Evolutionary conservation across 1,140 invertebrate genomes (phyloP).

Genomic region (Adoxophyes honmai): DNA sequence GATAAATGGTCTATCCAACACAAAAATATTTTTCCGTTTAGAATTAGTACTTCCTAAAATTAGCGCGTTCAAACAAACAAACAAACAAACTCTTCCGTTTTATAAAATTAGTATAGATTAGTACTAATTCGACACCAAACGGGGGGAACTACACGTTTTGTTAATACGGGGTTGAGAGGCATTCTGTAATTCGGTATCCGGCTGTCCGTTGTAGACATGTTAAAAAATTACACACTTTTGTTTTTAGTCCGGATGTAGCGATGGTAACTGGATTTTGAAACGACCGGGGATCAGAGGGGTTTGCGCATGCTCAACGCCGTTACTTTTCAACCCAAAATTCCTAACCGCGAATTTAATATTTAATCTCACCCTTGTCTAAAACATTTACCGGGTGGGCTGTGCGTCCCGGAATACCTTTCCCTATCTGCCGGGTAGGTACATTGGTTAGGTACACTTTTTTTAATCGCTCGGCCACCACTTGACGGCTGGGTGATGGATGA

Average conservation of each 20-base stretch:
- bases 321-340: conserved; percentile 69
- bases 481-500: conserved; percentile 71
- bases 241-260: conserved; percentile 37
- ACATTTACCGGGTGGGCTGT: conserved; percentile 55
- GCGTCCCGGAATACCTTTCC: conserved; percentile 61
- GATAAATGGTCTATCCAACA: too few species aligned
- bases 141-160: too few species aligned
- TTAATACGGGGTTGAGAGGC: background rate
- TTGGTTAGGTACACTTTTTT: conserved; percentile 68
- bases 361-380: conserved; percentile 74
- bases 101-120: too few species aligned
- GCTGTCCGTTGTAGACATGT: conserved; percentile 22
- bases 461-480: conserved; percentile 69
- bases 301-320: conserved; percentile 40
- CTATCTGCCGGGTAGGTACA: conserved; percentile 42
- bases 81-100: too few species aligned
- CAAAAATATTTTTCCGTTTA: too few species aligned
- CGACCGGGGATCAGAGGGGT: conserved; percentile 32
- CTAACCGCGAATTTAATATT: conserved; percentile 74
- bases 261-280: conserved; percentile 36
- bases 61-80: too few species aligned
- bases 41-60: too few species aligned
- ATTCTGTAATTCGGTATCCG: background rate
- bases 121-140: too few species aligned
- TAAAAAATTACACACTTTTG: conserved; percentile 39